phyloP scores from a whole-genome alignment of 2,888 invertebrate species.

The Euzophera pinguis region DNA sequence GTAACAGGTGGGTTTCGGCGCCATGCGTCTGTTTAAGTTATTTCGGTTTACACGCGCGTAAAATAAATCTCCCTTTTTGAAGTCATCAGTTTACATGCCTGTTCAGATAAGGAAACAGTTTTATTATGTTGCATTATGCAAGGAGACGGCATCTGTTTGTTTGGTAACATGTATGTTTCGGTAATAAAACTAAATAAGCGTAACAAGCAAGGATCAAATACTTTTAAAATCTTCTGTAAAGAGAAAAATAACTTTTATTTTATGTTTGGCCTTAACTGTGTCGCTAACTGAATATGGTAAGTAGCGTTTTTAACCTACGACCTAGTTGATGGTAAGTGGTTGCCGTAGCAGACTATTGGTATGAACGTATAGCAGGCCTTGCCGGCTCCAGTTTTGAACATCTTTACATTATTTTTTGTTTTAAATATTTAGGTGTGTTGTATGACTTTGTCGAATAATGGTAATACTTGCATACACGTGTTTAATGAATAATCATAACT shows the following conservation, averaged over 20 bases:
- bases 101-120: conserved; percentile 55
- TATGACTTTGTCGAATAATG: too few species aligned
- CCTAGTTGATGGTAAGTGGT: too few species aligned
- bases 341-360: too few species aligned
- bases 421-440: too few species aligned
- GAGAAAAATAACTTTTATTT: too few species aligned
- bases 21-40: conserved; percentile 40
- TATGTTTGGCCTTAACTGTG: background rate
- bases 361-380: too few species aligned
- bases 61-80: conserved; percentile 60
- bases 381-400: too few species aligned
- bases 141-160: conserved; percentile 2
- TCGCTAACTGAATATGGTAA: background rate
- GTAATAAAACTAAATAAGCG: background rate
- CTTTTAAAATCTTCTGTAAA: background rate
- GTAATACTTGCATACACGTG: too few species aligned
- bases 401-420: too few species aligned
- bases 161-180: background rate
- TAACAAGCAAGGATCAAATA: background rate
- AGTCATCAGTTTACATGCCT: conserved; percentile 47
- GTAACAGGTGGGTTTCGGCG: conserved; percentile 59
- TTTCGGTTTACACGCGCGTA: conserved; percentile 45
- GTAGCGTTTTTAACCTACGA: too few species aligned
- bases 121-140: conserved; percentile 31
- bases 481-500: too few species aligned